Conservation (phyloP, 2,888 invertebrate species). For the Mylabris sibirica region DNA sequence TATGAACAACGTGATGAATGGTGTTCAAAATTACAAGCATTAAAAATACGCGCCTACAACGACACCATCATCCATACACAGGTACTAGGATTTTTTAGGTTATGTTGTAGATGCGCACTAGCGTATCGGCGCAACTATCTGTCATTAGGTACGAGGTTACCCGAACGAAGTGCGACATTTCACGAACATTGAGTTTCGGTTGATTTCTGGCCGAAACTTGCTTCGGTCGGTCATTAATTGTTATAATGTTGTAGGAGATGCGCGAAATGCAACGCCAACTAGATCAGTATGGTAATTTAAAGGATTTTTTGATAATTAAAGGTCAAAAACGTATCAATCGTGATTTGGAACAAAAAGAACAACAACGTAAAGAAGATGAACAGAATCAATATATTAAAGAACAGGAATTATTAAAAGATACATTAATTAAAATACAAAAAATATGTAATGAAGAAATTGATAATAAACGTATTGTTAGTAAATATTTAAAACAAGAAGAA, state of each 20-base stretch:
- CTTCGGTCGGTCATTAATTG: too few relatives aligned
- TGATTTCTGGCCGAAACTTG: too few relatives aligned
- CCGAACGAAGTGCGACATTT: too few relatives aligned
- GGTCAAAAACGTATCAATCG: constrained; percentile 79
- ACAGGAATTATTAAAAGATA: constrained; percentile 58
- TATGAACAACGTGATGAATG: constrained; percentile 89
- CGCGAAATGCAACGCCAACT: constrained; percentile 85
- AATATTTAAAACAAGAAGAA: constrained; percentile 85
- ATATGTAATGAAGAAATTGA: constrained; percentile 69
- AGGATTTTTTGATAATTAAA: constrained; percentile 85
- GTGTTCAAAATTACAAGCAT: constrained; percentile 78
- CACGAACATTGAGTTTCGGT: too few relatives aligned
- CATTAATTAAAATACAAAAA: constrained; percentile 76
- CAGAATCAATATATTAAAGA: not conserved
- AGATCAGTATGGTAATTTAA: constrained; percentile 84
- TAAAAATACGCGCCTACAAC: constrained; percentile 80
- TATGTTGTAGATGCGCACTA: too few relatives aligned
- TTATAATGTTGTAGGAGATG: constrained; percentile 74
- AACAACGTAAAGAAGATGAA: constrained; percentile 72
- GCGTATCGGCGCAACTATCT: too few relatives aligned
- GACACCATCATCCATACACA: constrained; percentile 74
- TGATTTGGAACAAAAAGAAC: constrained; percentile 77
- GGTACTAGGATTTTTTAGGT: constrained; percentile 56
- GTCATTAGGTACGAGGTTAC: too few relatives aligned
- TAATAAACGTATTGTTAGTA: constrained; percentile 64